Base-by-base conservation (phyloP, 2,797 vertebrate species). In the Chloroceryle inda region DNA sequence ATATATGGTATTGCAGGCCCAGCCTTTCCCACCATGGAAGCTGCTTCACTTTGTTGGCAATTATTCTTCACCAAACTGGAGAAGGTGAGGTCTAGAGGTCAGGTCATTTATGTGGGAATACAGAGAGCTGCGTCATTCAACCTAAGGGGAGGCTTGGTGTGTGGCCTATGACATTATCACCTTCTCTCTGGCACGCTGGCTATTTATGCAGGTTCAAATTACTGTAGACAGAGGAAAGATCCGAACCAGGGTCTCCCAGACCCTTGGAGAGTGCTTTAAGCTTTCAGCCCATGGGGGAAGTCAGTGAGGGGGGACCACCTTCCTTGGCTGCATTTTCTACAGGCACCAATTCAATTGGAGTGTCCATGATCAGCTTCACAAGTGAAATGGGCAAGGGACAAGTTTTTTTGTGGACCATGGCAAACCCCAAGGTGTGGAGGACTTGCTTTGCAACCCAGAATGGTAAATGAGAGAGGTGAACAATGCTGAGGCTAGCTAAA, bases 131-230 rank as follows among this genome's bases (percentile, higher is more conserved):
- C 24, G 16, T 92, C 94, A 92, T 78, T 76, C 71, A 35, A 94
- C 94, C 85, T 91, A 88, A 86, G 91, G 59, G 79, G 21, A 86
- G 38, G 27, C 94, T 94, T 59, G 81, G 85, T 96, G 96, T 94
- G 95, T 97, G 94, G 92, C 88, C 96, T 84, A 82, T 94, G 96
- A 97, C 96, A 85, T 62, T 92, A 95, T 94, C 85, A 79, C 80
- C 90, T 85, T 96, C 89, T 82, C 84, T 95, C 83, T 92, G 93
- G 90, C 90, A 88, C 47, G 76, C 67, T 75, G 88, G 88, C 85
- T 97, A 93, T 97, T 97, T 97, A 76, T 84, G 74, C 80, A 95
- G 93, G 83, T 94, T 97, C 93, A 85, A 71, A 93, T 97, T 97
- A 96, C 95, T 73, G 80, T 80, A 88, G 76, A 64, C 49, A 64